Evolutionary conservation across 2,113 vertebrate species (phyloP), one percentile per base, ranked within the genome.

Genomic region (Rhinoderma darwinii): DNA sequence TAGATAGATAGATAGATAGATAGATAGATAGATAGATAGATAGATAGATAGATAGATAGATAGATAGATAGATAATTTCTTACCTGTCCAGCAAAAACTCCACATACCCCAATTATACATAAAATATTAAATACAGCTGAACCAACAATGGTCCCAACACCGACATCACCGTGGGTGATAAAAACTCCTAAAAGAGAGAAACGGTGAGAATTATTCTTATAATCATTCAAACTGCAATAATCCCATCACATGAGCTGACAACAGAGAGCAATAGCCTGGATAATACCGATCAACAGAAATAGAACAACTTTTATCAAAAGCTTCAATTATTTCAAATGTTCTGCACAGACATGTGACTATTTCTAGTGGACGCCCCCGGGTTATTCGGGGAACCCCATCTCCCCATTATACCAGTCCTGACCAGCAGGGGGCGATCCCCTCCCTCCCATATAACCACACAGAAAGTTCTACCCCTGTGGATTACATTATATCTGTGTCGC

Each of bases 81-180:
- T 88, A 99, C 98, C 96, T 99, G 98, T 88, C 98, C 98, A 2
- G 97, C 98, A 50, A 99, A 99, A 5, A 99, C 90, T 43, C 98
- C 98, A 50, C 98, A 99, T 32, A 99, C 97, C 30, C 98, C 98
- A 41, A 99, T 97, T 90, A 99, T 99, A 88, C 97, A 99, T 6
- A 99, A 96, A 88, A 99, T 97, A 93, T 99, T 99, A 93, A 99
- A 99, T 89, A 99, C 98, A 0, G 98, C 98, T 5, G 97, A 99
- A 86, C 98, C 98, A 0, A 99, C 98, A 82, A 99, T 99, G 89
- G 98, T 99, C 17, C 98, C 98, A 44, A 99, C 97, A 72, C 98
- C 98, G 15, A 99, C 98, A 66, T 99, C 98, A 11, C 98, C 98
- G 0, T 99, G 98, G 90, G 98, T 99, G 91, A 99, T 97, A 92